Evolutionary conservation across 23 tunicate species (phyloP).

Genomic region (Botrylloides violaceus): DNA sequence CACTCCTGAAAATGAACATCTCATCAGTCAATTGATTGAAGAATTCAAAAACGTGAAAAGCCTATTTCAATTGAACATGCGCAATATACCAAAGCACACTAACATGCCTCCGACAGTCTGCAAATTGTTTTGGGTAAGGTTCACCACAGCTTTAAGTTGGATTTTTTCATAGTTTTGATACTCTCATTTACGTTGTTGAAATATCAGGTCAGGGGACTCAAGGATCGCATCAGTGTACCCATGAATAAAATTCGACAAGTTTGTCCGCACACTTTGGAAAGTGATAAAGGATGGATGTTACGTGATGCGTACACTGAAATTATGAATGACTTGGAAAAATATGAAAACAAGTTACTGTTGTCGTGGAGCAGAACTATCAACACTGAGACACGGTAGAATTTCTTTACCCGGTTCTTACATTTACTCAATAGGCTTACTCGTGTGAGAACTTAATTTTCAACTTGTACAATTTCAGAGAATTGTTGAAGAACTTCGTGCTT

Average conservation of each 20-base stretch:
- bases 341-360: constrained; percentile 47
- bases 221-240: constrained; percentile 58
- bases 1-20: constrained; percentile 43
- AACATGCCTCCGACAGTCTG: constrained; percentile 82
- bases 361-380: constrained; percentile 58
- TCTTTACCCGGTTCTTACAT: no score
- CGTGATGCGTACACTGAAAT: constrained; percentile 69
- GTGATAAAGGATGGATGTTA: constrained; percentile 88
- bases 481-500: constrained; percentile 56
- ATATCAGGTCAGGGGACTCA: constrained; percentile 51
- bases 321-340: constrained; percentile 85
- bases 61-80: constrained; percentile 40
- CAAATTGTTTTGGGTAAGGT: constrained; percentile 70
- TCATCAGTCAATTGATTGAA: constrained; percentile 37
- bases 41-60: constrained; percentile 69
- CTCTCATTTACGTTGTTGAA: neutral
- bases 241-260: constrained; percentile 56
- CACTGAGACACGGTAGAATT: constrained; percentile 40
- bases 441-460: no score
- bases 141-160: neutral
- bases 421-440: no score
- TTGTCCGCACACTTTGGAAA: constrained; percentile 80
- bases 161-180: neutral
- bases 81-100: constrained; percentile 61
- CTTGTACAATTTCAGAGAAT: constrained; percentile 24